Evolutionary conservation across 2,113 vertebrate species (phyloP), one percentile per base, ranked within the genome.

Genomic region (Nerophis lumbriciformis): DNA sequence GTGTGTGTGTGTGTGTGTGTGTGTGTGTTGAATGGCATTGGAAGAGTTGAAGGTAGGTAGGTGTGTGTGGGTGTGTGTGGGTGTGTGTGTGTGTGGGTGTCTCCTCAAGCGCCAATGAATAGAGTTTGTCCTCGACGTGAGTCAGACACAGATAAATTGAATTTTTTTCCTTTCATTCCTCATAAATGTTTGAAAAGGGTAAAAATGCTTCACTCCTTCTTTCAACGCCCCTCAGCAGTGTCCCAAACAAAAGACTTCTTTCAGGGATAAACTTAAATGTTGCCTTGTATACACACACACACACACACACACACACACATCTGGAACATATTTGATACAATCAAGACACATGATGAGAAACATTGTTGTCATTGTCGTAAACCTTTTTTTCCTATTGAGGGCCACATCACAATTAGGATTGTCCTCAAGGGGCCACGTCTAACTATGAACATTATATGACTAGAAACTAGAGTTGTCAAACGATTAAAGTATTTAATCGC

Each of bases 251-350:
- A 80, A 65, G 52, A 7, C 28, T 53, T 72, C 81, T 73, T 78
- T 85, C 79, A 79, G 76, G 48, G 74, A 84, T 75, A 75, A 83
- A 82, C 73, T 84, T 78, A 85, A 83, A 78, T 67, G 38, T 62
- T 48, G 60, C 56, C 54, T 66, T 69, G 57, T 4, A 53, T 62
- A 60, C 28, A 28, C 28, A 28, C 53, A 67, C 72, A 65, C 54
- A 67, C 52, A 39, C 16, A 51, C 47, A 52, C 37, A 48, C 65
- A 47, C 28, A 44, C 51, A 69, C 53, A 49, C 55, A 28, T 2
- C 3, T 28, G 28, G 28, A 28, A 28, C 28, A 28, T 2, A 28
- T 28, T 28, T 28, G 28, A 28, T 28, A 28, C 28, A 28, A 28
- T 28, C 28, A 3, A 28, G 28, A 28, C 28, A 28, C 28, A 28